Conservation (phyloP, 2,113 vertebrate genomes). For the Ciconia boyciana region DNA sequence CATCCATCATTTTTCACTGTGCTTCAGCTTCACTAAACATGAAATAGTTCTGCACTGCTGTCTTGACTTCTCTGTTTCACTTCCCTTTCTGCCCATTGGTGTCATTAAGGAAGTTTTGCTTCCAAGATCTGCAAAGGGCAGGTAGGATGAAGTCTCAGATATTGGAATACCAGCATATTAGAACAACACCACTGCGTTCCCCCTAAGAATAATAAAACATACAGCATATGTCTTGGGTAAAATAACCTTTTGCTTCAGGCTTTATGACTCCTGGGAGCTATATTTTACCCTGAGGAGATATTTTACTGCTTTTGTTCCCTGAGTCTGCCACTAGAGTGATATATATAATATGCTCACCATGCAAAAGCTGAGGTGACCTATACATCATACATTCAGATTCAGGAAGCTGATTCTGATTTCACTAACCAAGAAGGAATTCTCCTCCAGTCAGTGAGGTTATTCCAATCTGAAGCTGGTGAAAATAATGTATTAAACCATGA, state of each 20-base stretch:
- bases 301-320: constrained; percentile 54
- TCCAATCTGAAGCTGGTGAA: background rate
- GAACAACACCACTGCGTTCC: background rate
- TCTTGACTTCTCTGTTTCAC: background rate
- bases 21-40: constrained; percentile 1
- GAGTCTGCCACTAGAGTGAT: constrained; percentile 25
- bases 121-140: constrained; percentile 22
- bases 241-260: constrained; percentile 62
- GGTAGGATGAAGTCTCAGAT: background rate
- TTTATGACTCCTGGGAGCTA: constrained; percentile 49
- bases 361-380: constrained; percentile 24
- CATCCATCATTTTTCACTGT: constrained; percentile 25
- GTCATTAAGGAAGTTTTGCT: background rate
- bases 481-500: background rate
- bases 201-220: constrained; percentile 17
- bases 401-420: background rate
- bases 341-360: constrained; percentile 24
- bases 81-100: background rate
- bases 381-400: background rate
- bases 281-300: constrained; percentile 58
- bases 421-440: background rate
- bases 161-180: background rate
- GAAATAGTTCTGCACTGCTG: background rate
- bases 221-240: constrained; percentile 36
- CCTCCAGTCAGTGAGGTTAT: background rate